These are phyloP conservation scores for Amphipoea lucens DNA, from an alignment of 2,888 invertebrate species.

Conservation along the genomic window DNA sequence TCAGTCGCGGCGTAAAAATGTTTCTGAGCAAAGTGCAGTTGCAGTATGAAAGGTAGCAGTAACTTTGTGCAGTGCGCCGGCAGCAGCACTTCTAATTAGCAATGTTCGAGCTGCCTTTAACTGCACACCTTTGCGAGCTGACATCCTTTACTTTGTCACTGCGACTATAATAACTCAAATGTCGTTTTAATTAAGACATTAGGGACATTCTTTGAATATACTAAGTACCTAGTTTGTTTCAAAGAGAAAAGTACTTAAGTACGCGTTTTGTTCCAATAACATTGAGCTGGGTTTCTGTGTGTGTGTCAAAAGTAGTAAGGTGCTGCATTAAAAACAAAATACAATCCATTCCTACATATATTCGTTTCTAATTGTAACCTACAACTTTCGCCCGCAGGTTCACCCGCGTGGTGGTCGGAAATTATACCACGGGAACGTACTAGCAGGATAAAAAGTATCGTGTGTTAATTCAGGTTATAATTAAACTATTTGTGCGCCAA, in stretches of 20 bases:
- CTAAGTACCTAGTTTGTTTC: background rate
- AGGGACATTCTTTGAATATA: slow-evolving; percentile 16
- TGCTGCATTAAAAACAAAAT: background rate
- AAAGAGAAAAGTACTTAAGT: background rate
- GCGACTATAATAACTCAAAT: slow-evolving; percentile 44
- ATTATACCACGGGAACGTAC: too few species aligned
- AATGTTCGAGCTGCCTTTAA: slow-evolving; percentile 68
- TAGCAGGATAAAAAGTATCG: too few species aligned
- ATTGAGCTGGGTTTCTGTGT: background rate
- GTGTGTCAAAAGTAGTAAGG: background rate
- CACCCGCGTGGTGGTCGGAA: too few species aligned
- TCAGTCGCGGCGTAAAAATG: slow-evolving; percentile 75
- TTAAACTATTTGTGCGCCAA: too few species aligned
- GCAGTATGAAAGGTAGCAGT: slow-evolving; percentile 73
- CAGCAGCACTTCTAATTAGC: slow-evolving; percentile 80
- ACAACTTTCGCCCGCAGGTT: background rate
- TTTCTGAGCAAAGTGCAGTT: slow-evolving; percentile 72
- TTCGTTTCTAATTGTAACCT: background rate
- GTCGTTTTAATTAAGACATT: slow-evolving; percentile 39
- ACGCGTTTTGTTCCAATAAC: background rate
- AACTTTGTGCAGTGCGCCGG: slow-evolving; percentile 72
- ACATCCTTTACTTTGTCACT: slow-evolving; percentile 56
- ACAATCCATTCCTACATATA: background rate
- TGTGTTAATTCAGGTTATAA: too few species aligned
- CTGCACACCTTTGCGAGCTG: slow-evolving; percentile 51